A percentile compares a stretch with the other conserved stretches of the same genome.
phyloP scores from a whole-genome alignment of 2,797 vertebrate genomes.

The Enteromius radiatus region DNA sequence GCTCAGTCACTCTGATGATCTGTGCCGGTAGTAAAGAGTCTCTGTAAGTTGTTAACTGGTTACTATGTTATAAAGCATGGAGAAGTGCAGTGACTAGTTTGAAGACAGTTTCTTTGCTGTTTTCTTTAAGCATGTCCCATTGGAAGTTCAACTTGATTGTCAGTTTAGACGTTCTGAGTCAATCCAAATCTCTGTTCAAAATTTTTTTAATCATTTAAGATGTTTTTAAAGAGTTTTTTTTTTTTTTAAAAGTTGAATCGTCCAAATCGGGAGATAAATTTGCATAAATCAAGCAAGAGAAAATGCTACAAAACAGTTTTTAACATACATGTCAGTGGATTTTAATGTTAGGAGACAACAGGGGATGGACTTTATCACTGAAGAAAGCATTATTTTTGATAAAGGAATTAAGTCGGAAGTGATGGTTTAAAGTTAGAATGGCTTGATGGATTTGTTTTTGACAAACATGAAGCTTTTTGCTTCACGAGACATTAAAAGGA shows the following conservation, averaged over 20 bases:
- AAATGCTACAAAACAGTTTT: background rate
- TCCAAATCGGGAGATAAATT: background rate
- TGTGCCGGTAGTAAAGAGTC: slow-evolving; percentile 1
- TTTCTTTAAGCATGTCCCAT: background rate
- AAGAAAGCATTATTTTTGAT: background rate
- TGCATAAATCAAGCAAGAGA: background rate
- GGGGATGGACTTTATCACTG: background rate
- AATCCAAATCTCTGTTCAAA: background rate
- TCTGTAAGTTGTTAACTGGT: background rate
- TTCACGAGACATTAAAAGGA: background rate
- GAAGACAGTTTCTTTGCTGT: background rate
- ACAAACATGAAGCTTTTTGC: background rate
- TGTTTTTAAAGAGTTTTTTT: too few species aligned
- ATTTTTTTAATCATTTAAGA: too few species aligned
- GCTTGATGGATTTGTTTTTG: background rate
- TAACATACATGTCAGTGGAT: background rate
- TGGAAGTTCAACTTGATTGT: background rate
- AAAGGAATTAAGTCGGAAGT: background rate
- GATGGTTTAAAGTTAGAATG: background rate
- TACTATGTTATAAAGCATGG: background rate
- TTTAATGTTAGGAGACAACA: background rate
- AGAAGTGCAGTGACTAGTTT: background rate
- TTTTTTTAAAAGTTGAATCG: too few species aligned
- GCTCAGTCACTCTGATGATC: slow-evolving; percentile 6
- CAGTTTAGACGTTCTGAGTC: background rate